phyloP scores from a whole-genome alignment of 2,797 vertebrate species.

The Lacerta bilineata region DNA sequence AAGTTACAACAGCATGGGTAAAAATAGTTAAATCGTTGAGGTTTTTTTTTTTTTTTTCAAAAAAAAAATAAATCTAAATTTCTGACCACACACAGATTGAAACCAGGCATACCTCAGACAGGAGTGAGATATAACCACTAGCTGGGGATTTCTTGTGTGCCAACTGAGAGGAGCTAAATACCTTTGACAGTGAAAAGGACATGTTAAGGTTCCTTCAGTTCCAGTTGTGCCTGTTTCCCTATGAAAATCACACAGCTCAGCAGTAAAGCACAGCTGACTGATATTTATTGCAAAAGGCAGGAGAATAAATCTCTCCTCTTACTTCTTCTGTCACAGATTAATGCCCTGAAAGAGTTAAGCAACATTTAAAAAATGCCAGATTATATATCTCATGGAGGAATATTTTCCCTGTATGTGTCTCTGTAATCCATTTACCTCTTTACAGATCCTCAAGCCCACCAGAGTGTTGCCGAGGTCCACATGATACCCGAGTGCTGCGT shows the following conservation, averaged over 20 bases:
- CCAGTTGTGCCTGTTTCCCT: slow-evolving; percentile 71
- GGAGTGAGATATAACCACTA: slow-evolving; percentile 60
- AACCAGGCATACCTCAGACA: slow-evolving; percentile 51
- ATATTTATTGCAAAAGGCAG: slow-evolving; percentile 65
- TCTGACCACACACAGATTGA: slow-evolving; percentile 62
- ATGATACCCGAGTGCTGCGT: slow-evolving; percentile 69
- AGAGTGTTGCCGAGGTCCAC: slow-evolving; percentile 66
- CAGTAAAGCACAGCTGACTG: slow-evolving; percentile 68
- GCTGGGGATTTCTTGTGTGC: slow-evolving; percentile 62
- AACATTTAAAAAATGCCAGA: slow-evolving; percentile 60
- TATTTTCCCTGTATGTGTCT: slow-evolving; percentile 72
- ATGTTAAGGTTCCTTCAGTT: slow-evolving; percentile 62
- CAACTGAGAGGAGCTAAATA: slow-evolving; percentile 61
- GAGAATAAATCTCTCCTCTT: slow-evolving; percentile 49
- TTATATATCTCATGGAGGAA: slow-evolving; percentile 71
- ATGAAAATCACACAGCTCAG: slow-evolving; percentile 69
- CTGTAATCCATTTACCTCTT: slow-evolving; percentile 72
- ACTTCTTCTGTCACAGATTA: slow-evolving; percentile 66
- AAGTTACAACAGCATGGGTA: slow-evolving; percentile 51
- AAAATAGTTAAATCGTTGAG: slow-evolving; percentile 53
- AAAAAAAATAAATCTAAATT: slow-evolving; percentile 12
- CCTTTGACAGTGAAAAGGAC: slow-evolving; percentile 68
- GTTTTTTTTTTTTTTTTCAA: neutral
- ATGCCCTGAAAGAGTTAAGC: slow-evolving; percentile 73
- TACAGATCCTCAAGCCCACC: slow-evolving; percentile 66